Percentiles rank a stretch among this genome's conserved stretches.
phyloP scores from a whole-genome alignment of 2,113 vertebrate genomes.

The Ictidomys tridecemlineatus region DNA sequence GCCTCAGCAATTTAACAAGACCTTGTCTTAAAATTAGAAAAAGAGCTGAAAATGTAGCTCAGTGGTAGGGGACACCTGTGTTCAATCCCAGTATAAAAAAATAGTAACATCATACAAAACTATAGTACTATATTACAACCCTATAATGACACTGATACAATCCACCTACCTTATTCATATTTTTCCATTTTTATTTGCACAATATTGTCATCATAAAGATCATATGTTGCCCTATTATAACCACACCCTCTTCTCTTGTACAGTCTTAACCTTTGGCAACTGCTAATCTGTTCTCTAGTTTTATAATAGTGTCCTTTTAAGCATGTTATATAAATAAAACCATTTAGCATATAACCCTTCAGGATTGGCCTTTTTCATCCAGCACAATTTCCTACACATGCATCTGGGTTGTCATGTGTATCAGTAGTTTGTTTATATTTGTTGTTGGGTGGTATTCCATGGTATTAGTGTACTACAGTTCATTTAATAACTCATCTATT shows the following conservation, averaged over 20 bases:
- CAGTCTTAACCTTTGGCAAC: not conserved
- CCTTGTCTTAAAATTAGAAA: no score
- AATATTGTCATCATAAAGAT: not conserved
- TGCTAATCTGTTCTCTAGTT: not conserved
- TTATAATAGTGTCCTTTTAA: not conserved
- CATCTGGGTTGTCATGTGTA: not conserved
- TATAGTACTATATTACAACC: not conserved
- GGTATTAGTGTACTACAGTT: not conserved
- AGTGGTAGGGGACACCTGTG: no score
- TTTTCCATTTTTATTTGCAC: conserved; percentile 6
- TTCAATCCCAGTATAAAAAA: no score
- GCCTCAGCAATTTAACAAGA: no score
- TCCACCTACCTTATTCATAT: not conserved
- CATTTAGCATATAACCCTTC: not conserved
- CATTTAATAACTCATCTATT: not conserved
- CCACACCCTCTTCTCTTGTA: not conserved
- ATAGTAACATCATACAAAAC: not conserved
- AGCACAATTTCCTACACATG: not conserved
- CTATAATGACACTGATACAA: not conserved
- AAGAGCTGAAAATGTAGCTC: no score
- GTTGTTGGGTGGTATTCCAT: not conserved
- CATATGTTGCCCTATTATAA: not conserved
- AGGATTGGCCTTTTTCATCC: not conserved
- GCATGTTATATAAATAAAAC: not conserved
- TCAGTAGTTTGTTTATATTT: not conserved